Evolutionary conservation across 2,797 vertebrate genomes (phyloP), one percentile per base, ranked within the genome.

Genomic region (Epinephelus awoara): DNA sequence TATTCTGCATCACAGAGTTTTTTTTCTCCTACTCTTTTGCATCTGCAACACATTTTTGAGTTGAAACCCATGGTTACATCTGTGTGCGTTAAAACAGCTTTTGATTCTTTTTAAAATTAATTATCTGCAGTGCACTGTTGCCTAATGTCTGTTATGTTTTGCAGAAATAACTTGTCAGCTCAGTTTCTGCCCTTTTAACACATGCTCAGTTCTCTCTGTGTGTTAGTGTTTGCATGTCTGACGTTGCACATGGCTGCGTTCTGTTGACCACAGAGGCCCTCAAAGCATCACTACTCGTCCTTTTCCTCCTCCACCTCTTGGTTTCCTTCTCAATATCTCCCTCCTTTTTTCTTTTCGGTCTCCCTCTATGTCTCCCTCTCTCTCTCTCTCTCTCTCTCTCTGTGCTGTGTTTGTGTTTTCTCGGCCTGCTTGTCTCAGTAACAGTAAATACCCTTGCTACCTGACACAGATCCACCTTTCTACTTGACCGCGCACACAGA

Each of bases 381-480:
- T 54, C 56, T 12, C 62, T 12, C 62, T 11, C 55, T 5, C 75
- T 27, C 73, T 1, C 68, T 5, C 74, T 13, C 55, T 12, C 29
- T 18, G 8, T 67, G 72, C 81, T 81, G 78, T 86, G 89, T 85
- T 86, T 88, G 82, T 91, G 91, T 91, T 90, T 88, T 84, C 82
- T 79, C 66, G n/a, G 79, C 89, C 87, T 87, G 84, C 87, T 88
- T 89, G 91, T 94, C 92, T 93, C 91, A 91, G 91, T 95, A 93
- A 91, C 93, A 93, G 93, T 92, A 94, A 95, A 94, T 93, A 94
- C 92, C 93, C 93, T 83, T 84, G 90, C 91, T 93, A 92, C 92
- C 93, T 93, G 90, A 95, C 93, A 95, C 92, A 95, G 90, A 94
- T 93, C 89, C 92, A 93, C 92, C 92, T 94, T 96, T 94, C 93